Percentiles rank a stretch among this genome's conserved stretches.
phyloP scores from a whole-genome alignment of 2,888 invertebrate species.

The Ichneumoninae sp. region DNA sequence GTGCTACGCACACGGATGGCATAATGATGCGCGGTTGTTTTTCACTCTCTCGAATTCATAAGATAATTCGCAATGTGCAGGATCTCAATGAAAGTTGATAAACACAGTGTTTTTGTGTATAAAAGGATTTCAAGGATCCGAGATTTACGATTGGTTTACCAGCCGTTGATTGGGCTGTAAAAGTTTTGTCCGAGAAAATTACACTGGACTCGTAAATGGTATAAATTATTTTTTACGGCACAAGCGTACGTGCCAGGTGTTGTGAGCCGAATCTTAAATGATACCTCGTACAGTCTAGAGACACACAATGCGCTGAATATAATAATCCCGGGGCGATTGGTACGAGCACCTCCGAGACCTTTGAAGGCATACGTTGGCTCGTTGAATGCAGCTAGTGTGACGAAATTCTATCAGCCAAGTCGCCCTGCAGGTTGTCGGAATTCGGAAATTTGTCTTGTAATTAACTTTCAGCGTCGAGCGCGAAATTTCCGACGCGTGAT shows the following conservation, averaged over 20 bases:
- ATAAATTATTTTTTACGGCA: not conserved
- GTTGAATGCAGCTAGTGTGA: slow-evolving; percentile 12
- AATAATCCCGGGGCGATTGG: slow-evolving; percentile 14
- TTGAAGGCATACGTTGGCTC: not conserved
- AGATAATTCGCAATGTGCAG: not conserved
- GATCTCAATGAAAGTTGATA: slow-evolving; percentile 3
- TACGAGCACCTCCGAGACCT: not conserved
- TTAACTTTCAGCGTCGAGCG: slow-evolving; percentile 59
- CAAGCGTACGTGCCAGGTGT: not conserved
- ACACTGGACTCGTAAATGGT: not conserved
- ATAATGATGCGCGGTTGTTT: not conserved
- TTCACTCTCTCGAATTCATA: slow-evolving; percentile 14
- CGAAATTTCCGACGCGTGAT: slow-evolving; percentile 35
- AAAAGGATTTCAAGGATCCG: not conserved
- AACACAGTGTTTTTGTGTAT: not conserved
- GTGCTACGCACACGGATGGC: not conserved
- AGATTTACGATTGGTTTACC: not conserved
- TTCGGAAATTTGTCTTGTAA: slow-evolving; percentile 60
- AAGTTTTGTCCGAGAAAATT: slow-evolving; percentile 18
- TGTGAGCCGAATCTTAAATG: not conserved
- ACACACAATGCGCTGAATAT: not conserved
- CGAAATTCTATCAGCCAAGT: slow-evolving; percentile 50
- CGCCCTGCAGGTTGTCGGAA: slow-evolving; percentile 43
- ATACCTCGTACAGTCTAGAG: not conserved
- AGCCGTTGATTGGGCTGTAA: slow-evolving; percentile 17